A percentile compares a stretch with the other conserved stretches of the same genome.
phyloP scores from a whole-genome alignment of 2,888 invertebrate genomes.

The Gastracanthus pulcherrimus region DNA sequence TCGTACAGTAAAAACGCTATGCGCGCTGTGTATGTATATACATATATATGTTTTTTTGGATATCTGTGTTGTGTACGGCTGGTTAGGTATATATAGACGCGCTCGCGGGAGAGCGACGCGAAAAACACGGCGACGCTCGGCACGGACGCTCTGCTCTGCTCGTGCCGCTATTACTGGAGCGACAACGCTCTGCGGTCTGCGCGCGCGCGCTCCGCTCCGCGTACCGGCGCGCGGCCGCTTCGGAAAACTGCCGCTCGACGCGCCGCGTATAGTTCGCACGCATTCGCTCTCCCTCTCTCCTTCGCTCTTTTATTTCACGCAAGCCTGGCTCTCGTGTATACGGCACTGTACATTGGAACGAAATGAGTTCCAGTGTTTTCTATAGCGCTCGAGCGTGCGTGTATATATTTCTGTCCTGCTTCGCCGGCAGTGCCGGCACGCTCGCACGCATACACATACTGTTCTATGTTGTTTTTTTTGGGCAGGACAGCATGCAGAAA shows the following conservation, averaged over 20 bases:
- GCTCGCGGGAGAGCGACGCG: neutral
- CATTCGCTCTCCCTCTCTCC: neutral
- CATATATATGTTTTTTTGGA: too few species aligned
- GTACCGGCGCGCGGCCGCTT: constrained; percentile 7
- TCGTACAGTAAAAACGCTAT: too few species aligned
- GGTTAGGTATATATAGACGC: too few species aligned
- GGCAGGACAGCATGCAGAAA: too few species aligned
- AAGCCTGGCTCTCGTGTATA: neutral
- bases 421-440: neutral
- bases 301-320: neutral
- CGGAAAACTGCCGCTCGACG: constrained; percentile 22
- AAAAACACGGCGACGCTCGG: too few species aligned
- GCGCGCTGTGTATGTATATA: too few species aligned
- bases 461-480: too few species aligned
- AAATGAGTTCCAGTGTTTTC: neutral
- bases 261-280: neutral
- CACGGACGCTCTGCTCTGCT: too few species aligned
- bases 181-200: neutral
- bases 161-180: too few species aligned
- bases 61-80: too few species aligned
- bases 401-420: neutral
- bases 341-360: neutral
- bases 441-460: too few species aligned
- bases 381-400: neutral
- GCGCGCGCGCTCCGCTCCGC: neutral